Evolutionary conservation across 2,888 invertebrate genomes (phyloP).

Genomic region (Drosophila monieri): DNA sequence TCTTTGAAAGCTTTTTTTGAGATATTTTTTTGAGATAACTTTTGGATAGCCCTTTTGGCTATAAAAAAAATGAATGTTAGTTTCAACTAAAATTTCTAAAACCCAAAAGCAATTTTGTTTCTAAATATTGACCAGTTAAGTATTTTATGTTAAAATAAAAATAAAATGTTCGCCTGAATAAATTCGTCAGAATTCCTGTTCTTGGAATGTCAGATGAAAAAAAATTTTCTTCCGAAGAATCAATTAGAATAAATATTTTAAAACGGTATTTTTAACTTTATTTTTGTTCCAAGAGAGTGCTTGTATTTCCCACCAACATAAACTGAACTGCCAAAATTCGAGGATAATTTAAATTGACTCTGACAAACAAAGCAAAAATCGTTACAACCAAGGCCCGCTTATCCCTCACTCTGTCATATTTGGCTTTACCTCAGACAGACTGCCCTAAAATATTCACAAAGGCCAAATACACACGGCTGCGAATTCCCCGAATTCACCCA

Average conservation of each 20-base stretch:
- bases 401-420: neutral
- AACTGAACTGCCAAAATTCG: conserved; percentile 15
- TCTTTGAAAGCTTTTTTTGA: neutral
- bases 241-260: neutral
- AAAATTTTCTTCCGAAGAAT: too few relatives aligned
- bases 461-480: conserved; percentile 23
- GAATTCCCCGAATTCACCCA: conserved; percentile 34
- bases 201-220: too few relatives aligned
- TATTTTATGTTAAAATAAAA: too few relatives aligned
- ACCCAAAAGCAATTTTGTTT: too few relatives aligned
- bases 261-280: neutral
- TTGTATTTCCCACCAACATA: neutral
- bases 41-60: neutral
- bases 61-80: neutral
- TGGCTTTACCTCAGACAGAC: conserved; percentile 16
- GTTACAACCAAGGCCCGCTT: conserved; percentile 10
- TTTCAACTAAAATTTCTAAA: too few relatives aligned
- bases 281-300: neutral
- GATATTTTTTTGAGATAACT: neutral
- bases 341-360: conserved; percentile 44
- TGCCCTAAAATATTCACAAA: conserved; percentile 43
- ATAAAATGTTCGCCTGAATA: too few relatives aligned
- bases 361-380: conserved; percentile 28
- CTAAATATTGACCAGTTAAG: too few relatives aligned
- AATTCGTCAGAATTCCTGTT: too few relatives aligned